Evolutionary conservation across 2,797 vertebrate species (phyloP).

Genomic region (Paguma larvata): DNA sequence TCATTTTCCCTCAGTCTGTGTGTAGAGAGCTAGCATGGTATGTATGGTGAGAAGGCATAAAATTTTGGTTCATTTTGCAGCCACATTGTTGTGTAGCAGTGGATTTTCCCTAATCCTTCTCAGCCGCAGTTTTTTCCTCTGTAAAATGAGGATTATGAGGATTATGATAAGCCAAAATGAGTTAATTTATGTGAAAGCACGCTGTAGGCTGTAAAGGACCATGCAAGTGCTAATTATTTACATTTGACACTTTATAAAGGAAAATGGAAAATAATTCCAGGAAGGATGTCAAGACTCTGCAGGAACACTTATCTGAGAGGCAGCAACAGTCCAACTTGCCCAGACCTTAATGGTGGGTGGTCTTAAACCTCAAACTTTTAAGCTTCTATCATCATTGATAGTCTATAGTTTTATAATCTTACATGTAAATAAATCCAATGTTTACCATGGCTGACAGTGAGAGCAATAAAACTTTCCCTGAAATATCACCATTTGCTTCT

Average conservation of each 20-base stretch:
- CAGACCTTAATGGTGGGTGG: neutral
- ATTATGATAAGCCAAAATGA: neutral
- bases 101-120: neutral
- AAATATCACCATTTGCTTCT: neutral
- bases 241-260: neutral
- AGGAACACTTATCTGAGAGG: neutral
- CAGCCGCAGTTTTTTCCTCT: neutral
- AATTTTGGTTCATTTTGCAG: neutral
- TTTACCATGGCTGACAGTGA: neutral
- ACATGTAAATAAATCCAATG: neutral
- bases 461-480: neutral
- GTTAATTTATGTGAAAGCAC: neutral
- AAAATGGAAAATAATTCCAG: neutral
- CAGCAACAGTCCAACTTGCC: neutral
- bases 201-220: neutral
- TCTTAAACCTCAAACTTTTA: neutral
- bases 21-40: neutral
- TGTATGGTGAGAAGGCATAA: neutral
- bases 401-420: neutral
- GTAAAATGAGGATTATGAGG: neutral
- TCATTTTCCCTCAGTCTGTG: neutral
- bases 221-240: neutral
- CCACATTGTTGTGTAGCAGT: neutral
- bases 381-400: neutral
- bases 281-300: neutral